phyloP scores from a whole-genome alignment of 2,113 vertebrate genomes.

The Porphyrio hochstetteri region DNA sequence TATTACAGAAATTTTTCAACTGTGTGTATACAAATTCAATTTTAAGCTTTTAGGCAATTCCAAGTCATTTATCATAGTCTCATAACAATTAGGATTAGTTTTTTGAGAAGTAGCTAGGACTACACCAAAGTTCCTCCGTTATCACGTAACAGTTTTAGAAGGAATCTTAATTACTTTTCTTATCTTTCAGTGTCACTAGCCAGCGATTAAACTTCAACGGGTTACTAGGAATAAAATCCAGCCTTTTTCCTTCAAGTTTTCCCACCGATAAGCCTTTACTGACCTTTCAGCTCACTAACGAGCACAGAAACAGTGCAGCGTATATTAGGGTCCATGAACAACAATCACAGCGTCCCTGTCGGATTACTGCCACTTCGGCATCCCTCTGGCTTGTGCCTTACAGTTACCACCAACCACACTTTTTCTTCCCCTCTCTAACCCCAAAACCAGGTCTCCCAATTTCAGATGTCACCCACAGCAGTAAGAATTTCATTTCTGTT shows the following conservation, averaged over 20 bases:
- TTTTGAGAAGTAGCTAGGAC: slow-evolving; percentile 31
- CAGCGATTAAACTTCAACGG: background rate
- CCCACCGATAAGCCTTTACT: slow-evolving; percentile 12
- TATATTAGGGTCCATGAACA: rapidly evolving
- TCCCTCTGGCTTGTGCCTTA: background rate
- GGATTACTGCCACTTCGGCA: background rate
- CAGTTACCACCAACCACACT: background rate
- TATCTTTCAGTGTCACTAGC: slow-evolving; percentile 34
- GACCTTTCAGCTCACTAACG: background rate
- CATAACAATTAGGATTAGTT: slow-evolving; percentile 40
- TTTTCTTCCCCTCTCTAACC: background rate
- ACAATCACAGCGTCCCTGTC: background rate
- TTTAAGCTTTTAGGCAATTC: slow-evolving; percentile 44
- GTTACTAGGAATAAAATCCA: slow-evolving; percentile 12
- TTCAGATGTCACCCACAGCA: background rate
- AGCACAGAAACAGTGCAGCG: rapidly evolving
- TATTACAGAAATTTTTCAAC: slow-evolving; percentile 54
- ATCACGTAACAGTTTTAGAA: background rate
- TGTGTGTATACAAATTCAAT: slow-evolving; percentile 56
- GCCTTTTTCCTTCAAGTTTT: slow-evolving; percentile 61
- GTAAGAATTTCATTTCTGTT: background rate
- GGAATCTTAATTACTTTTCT: slow-evolving; percentile 17
- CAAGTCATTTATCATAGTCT: slow-evolving; percentile 19
- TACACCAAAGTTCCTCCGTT: slow-evolving; percentile 28
- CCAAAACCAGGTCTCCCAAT: background rate